Evolutionary conservation across 2,797 vertebrate genomes (phyloP), one percentile per base, ranked within the genome.

Genomic region (Gobio occitaniae): DNA sequence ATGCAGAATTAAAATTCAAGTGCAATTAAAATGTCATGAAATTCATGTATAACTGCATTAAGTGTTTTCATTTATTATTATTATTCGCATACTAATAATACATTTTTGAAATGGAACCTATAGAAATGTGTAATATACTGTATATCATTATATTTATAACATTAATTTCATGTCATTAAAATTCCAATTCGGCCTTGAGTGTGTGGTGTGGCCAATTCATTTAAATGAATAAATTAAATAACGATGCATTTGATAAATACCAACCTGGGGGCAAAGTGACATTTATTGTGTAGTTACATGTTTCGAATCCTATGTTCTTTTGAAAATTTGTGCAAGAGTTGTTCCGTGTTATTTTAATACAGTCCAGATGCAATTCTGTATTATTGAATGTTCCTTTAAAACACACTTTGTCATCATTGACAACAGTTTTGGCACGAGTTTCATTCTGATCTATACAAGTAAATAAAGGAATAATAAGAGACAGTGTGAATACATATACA

Each of bases 291-390:
- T 68, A 91, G 88, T 84, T 65, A 92, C 93, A 8, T 12, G 85
- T 78, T 1, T 0, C 10, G 0, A 9, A 0, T 0, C 0, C 0
- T 59, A 50, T 25, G 3, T 38, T 2, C 36, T 2, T 1, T 4
- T 56, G 0, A 50, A 15, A 5, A 15, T 2, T 47, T 3, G 0
- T 8, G 4, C 82, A 87, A 25, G 44, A 29, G 11, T 65, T 32
- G 0, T 63, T 2, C 0, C 0, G 0, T 0, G 5, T 16, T 52
- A 69, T n/a, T 0, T 6, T 0, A 78, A 71, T 6, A 77, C 71
- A 70, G 1, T 50, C 6, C 38, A 70, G 32, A 19, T 41, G 7
- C 84, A 84, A 84, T 21, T 0, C 19, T 16, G 2, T 16, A 41
- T 3, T 4, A 69, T 4, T 21, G 19, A n/a, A 44, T 3, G 0